phyloP scores from a whole-genome alignment of 2,113 vertebrate genomes.

The Oncorhynchus keta region DNA sequence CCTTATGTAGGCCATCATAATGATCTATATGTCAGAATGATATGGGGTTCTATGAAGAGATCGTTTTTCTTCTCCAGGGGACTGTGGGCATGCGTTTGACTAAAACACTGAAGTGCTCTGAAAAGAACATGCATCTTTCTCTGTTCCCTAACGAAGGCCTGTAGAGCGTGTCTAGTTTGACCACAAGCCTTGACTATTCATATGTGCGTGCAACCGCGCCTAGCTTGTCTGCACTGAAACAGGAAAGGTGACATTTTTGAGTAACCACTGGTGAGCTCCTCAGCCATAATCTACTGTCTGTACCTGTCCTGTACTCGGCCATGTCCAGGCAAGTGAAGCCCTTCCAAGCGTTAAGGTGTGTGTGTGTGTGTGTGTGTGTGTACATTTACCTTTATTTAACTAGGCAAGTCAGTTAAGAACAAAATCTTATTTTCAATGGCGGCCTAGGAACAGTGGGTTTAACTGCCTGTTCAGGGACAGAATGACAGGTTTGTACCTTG shows the following conservation, averaged over 20 bases:
- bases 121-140: neutral
- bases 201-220: conserved; percentile 63
- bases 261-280: conserved; percentile 74
- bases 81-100: too few species aligned
- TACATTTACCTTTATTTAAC: too few species aligned
- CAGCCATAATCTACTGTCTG: conserved; percentile 74
- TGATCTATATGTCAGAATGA: neutral
- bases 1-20: neutral
- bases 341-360: conserved; percentile 56
- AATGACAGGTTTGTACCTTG: too few species aligned
- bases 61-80: neutral
- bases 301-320: conserved; percentile 68
- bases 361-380: conserved; percentile 38
- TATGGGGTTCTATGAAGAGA: neutral
- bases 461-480: too few species aligned
- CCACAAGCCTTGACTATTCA: conserved; percentile 68
- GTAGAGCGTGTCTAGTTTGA: conserved; percentile 69
- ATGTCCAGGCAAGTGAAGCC: conserved; percentile 66
- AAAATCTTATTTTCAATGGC: too few species aligned
- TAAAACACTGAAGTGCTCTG: neutral
- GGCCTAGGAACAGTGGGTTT: too few species aligned
- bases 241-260: conserved; percentile 84
- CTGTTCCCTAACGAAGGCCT: conserved; percentile 47
- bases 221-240: conserved; percentile 78
- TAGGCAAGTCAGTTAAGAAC: too few species aligned